Percentiles rank a stretch among this genome's conserved stretches.
Conservation (phyloP, 2,113 vertebrate species). For the Malurus alboscapulatus region DNA sequence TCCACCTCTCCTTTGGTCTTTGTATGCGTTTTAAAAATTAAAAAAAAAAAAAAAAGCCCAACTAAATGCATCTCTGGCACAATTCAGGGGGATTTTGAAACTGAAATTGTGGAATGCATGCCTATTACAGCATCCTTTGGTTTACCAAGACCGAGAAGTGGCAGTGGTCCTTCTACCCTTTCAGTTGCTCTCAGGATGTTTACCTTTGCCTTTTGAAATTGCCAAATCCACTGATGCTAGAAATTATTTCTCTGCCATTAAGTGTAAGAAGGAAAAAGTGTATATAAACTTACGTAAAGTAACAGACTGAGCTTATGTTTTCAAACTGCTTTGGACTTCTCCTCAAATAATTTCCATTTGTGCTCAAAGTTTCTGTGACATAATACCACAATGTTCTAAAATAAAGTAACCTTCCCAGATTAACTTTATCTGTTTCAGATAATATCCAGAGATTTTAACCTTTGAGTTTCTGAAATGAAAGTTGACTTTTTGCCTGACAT, state of each 20-base stretch:
- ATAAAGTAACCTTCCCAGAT: conserved; percentile 40
- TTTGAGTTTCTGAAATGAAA: conserved; percentile 8
- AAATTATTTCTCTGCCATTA: conserved; percentile 39
- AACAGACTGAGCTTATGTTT: not conserved
- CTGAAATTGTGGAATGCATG: not conserved
- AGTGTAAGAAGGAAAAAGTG: conserved; percentile 28
- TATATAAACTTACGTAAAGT: not conserved
- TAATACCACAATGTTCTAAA: conserved; percentile 56
- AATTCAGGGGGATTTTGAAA: not conserved
- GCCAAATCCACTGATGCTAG: not conserved
- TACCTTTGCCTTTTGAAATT: conserved; percentile 13
- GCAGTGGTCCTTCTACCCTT: not conserved
- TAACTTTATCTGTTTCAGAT: conserved; percentile 49
- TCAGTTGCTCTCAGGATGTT: not conserved
- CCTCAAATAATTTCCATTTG: conserved; percentile 61
- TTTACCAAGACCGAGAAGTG: not conserved
- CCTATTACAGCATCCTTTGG: not conserved
- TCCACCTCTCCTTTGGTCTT: not conserved
- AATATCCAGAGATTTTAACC: conserved; percentile 31
- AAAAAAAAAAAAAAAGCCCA: not conserved
- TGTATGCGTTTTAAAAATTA: not conserved
- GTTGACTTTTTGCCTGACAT: not conserved
- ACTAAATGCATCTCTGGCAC: not conserved
- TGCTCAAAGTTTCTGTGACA: conserved; percentile 60
- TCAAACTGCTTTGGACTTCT: conserved; percentile 12